Percentiles rank a stretch among this genome's conserved stretches.
Conservation (phyloP, 2,888 invertebrate species). For the Bombylius major region DNA sequence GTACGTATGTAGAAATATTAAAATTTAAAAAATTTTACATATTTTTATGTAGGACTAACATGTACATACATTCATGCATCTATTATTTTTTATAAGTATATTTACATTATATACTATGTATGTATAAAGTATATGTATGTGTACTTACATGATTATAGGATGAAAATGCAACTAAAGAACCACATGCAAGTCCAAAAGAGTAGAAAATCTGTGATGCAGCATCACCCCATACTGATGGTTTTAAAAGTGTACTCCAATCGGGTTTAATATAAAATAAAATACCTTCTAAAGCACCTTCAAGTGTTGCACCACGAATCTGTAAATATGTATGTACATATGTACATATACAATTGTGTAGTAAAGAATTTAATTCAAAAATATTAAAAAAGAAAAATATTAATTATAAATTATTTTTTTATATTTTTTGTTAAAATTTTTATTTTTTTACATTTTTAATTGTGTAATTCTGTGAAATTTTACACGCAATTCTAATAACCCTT, state of each 20-base stretch:
- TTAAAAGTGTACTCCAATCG: conserved; percentile 50
- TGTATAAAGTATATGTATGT: no score
- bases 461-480: no score
- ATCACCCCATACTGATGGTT: conserved; percentile 64
- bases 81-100: no score
- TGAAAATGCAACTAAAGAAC: conserved; percentile 61
- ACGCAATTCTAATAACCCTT: no score
- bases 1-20: no score
- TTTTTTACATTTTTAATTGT: not conserved
- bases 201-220: conserved; percentile 77
- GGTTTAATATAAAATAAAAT: conserved; percentile 61
- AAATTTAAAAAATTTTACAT: no score
- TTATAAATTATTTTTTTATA: not conserved
- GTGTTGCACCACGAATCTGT: conserved; percentile 44
- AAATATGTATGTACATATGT: not conserved
- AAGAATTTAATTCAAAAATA: not conserved
- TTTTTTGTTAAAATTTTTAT: not conserved
- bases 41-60: no score
- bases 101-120: no score
- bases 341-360: not conserved
- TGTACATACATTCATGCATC: no score
- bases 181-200: conserved; percentile 64
- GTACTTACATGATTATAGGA: conserved; percentile 46
- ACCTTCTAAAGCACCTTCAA: conserved; percentile 59
- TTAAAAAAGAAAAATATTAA: no score